Evolutionary conservation across 2,888 invertebrate genomes (phyloP), one percentile per base, ranked within the genome.

Genomic region (Melanotus villosus): DNA sequence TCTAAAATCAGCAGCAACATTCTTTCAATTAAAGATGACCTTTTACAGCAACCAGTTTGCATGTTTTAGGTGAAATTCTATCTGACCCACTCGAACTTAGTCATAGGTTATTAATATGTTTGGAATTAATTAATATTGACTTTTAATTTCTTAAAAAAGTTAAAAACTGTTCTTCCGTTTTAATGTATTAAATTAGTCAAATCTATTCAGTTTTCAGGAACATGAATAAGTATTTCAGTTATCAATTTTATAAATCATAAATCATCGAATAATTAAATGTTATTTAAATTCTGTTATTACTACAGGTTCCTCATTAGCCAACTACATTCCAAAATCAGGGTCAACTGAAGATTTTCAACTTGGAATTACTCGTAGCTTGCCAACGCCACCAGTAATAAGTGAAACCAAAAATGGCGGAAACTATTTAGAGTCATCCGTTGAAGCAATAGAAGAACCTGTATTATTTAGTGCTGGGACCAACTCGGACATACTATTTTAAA

Each of bases 241-340:
- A n/a, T n/a, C n/a, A n/a, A n/a, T n/a, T n/a, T n/a, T n/a, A n/a
- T n/a, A n/a, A n/a, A n/a, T n/a, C n/a, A n/a, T n/a, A n/a, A n/a
- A n/a, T n/a, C n/a, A n/a, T n/a, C n/a, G n/a, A n/a, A n/a, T n/a
- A n/a, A n/a, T n/a, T n/a, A n/a, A n/a, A n/a, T n/a, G n/a, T n/a
- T n/a, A n/a, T n/a, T n/a, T n/a, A n/a, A n/a, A n/a, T n/a, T n/a
- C n/a, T n/a, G n/a, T n/a, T n/a, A n/a, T n/a, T n/a, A n/a, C 23
- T 56, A 6, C 16, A 86, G 86, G 86, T 75, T 84, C 85, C 43
- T 80, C 90, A 79, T 87, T 96, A 83, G 90, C 93, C 73, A 93
- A 90, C 81, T 96, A 95, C 87, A 94, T 94, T 79, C 95, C 96
- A 68, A 90, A 92, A 86, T 93, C 93, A 87, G 90, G 88, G 75